A percentile compares a stretch with the other conserved stretches of the same genome.
These are phyloP conservation scores for Rhabdomys dilectus DNA, from an alignment of 2,113 vertebrate genomes.

Conservation along the genomic window DNA sequence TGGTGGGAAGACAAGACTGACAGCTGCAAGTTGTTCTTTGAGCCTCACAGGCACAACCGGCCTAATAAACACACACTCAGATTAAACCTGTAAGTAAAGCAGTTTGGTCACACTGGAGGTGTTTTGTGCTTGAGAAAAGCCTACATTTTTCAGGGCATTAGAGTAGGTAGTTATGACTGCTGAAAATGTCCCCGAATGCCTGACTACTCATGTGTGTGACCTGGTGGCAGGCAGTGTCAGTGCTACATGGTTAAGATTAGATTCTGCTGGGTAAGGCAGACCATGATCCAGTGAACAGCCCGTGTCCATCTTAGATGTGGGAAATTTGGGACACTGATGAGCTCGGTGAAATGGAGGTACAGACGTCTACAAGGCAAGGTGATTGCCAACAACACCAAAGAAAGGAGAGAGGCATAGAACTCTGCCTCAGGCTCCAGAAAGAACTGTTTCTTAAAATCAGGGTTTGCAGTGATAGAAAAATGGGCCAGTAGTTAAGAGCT, in stretches of 20 bases:
- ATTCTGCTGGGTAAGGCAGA: background rate
- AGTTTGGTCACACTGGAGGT: background rate
- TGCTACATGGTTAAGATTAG: background rate
- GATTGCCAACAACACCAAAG: background rate
- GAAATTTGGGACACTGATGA: background rate
- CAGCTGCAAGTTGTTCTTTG: background rate
- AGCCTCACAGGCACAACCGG: rapidly evolving
- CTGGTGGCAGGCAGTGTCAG: background rate
- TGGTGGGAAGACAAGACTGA: background rate
- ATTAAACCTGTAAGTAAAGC: background rate
- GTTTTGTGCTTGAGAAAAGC: background rate
- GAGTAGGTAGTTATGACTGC: background rate
- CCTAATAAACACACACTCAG: background rate
- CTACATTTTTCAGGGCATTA: background rate
- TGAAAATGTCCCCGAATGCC: background rate
- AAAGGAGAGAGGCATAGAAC: background rate
- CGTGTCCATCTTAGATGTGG: background rate
- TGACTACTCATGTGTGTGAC: background rate
- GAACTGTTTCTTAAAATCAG: background rate
- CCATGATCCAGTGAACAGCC: background rate
- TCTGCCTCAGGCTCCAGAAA: background rate
- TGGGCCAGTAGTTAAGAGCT: background rate
- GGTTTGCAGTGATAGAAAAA: background rate
- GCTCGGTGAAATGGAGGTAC: background rate
- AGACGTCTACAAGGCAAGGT: background rate